These are phyloP conservation scores for Craterocephalus amniculus DNA, from an alignment of 2,797 vertebrate genomes.

Conservation along the genomic window DNA sequence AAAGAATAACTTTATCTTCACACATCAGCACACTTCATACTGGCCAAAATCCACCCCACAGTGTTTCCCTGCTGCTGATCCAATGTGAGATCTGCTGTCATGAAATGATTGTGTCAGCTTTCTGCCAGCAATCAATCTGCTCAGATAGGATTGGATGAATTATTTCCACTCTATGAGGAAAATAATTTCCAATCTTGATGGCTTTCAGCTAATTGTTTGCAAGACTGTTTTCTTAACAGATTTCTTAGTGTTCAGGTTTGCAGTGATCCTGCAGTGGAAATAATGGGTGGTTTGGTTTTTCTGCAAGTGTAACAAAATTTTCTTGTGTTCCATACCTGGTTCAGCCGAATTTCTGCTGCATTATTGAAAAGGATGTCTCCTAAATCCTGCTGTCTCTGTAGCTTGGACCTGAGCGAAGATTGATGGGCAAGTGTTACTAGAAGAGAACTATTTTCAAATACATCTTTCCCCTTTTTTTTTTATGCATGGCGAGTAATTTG, in stretches of 20 bases:
- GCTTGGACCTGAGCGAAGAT: constrained; percentile 28
- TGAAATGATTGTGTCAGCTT: background rate
- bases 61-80: background rate
- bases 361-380: constrained; percentile 62
- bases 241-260: background rate
- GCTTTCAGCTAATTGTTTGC: background rate
- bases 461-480: constrained; percentile 25
- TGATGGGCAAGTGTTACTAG: constrained; percentile 43
- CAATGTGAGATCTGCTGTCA: background rate
- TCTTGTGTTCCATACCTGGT: constrained; percentile 33
- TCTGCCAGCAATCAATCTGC: background rate
- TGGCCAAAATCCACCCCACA: background rate
- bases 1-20: too few relatives aligned
- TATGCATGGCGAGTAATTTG: constrained; percentile 35
- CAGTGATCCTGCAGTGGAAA: constrained; percentile 7
- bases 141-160: background rate
- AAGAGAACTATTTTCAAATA: constrained; percentile 44
- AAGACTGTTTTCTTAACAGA: background rate
- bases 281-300: constrained; percentile 14
- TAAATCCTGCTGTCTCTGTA: constrained; percentile 41
- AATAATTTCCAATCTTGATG: background rate
- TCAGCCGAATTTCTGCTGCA: constrained; percentile 49
- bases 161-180: background rate
- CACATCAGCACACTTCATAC: too few relatives aligned
- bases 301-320: constrained; percentile 30